phyloP scores from a whole-genome alignment of 2,888 invertebrate genomes.

The Stenichneumon culpator region DNA sequence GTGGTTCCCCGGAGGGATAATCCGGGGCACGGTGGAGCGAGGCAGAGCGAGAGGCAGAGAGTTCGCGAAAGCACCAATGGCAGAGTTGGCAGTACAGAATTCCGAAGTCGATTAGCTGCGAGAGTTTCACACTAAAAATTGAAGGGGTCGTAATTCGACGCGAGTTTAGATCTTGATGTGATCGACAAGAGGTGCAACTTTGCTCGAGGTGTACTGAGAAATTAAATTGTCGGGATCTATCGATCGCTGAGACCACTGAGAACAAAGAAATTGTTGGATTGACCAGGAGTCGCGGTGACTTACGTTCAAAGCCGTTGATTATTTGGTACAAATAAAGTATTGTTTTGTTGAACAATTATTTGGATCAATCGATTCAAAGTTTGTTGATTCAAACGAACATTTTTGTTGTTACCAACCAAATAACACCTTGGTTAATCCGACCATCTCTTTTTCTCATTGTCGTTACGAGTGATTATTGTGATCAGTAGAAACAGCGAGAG shows the following conservation, averaged over 20 bases:
- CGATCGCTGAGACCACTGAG: not conserved
- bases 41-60: slow-evolving; percentile 24
- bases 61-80: slow-evolving; percentile 37
- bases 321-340: no score
- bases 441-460: no score
- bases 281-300: no score
- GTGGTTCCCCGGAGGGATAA: slow-evolving; percentile 66
- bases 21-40: slow-evolving; percentile 40
- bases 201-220: not conserved
- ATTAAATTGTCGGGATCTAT: not conserved
- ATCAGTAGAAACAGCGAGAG: not conserved
- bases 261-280: no score
- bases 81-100: slow-evolving; percentile 53
- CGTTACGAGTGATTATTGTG: not conserved
- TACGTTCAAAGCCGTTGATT: no score
- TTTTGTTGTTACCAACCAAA: no score
- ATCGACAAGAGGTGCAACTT: not conserved
- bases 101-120: slow-evolving; percentile 67
- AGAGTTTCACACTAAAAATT: slow-evolving; percentile 48
- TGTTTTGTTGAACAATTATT: no score
- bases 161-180: not conserved
- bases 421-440: no score
- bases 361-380: no score
- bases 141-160: slow-evolving; percentile 1
- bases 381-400: no score